Evolutionary conservation across 2,888 invertebrate genomes (phyloP), one percentile per base, ranked within the genome.

Genomic region (Criorhina ranunculi): DNA sequence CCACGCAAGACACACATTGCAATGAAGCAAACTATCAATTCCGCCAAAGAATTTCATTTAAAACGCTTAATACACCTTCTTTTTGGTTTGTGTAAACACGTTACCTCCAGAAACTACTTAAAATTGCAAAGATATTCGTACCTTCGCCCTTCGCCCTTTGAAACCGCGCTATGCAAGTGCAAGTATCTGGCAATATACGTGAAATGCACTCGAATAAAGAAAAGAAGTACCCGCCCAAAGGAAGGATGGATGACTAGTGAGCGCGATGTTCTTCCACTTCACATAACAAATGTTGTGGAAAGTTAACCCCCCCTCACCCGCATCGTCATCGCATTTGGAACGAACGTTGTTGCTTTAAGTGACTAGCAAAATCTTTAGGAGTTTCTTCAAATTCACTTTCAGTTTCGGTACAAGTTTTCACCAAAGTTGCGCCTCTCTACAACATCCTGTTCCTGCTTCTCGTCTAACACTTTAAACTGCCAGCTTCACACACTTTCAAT

Each of bases 401-500:
- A n/a, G 7, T 78, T 62, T 55, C 37, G 19, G 44, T 15, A 59
- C 12, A 81, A 69, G 40, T 69, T 76, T 76, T 70, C n/a, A 12
- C 15, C 55, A 75, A 75, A 76, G 60, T 81, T 75, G 17, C 46
- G 49, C 60, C 46, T 62, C 51, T 53, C 37, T 46, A 40, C 40
- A 70, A 49, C 62, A 53, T 78, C 62, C 62, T 44, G 67, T 53
- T 59, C 51, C 35, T 49, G 57, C 33, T 67, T 6, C 24, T 62
- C 72, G 72, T 55, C 72, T 55, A 66, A 72, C 64, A 69, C 79
- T 79, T 83, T 79, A 73, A 83, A 73, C 73, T 83, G 83, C 73
- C 79, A 83, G 64, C 69, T 67, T 72, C 83, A 83, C 83, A 83
- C 73, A 73, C 83, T 83, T 83, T 79, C 83, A 69, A 83, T 83